Conservation (phyloP, 2,888 invertebrate species). For the Lycocerus yunnanus region DNA sequence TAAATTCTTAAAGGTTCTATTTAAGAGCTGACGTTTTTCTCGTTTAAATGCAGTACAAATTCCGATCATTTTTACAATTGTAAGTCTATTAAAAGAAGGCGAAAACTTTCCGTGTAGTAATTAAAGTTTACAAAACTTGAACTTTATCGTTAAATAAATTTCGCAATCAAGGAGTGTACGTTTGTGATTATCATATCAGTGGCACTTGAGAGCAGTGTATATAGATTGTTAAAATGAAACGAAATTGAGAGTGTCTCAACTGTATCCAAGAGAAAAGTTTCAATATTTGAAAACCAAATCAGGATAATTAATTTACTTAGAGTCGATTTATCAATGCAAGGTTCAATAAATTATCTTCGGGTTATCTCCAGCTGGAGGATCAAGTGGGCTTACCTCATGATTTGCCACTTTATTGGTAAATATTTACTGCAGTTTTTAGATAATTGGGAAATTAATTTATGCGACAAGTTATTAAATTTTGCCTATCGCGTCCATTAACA, state of each 20-base stretch:
- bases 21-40: background rate
- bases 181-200: background rate
- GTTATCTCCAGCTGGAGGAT: background rate
- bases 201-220: background rate
- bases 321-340: background rate
- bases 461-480: background rate
- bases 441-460: background rate
- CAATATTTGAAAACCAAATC: background rate
- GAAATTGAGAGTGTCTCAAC: no score
- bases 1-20: background rate
- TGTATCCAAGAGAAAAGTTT: background rate
- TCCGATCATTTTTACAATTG: background rate
- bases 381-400: background rate
- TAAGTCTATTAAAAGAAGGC: background rate
- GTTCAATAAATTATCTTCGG: background rate
- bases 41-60: background rate
- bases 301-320: background rate
- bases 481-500: background rate
- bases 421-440: background rate
- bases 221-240: background rate
- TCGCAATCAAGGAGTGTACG: background rate
- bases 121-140: background rate
- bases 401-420: background rate
- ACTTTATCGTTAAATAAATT: background rate
- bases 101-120: background rate